Evolutionary conservation across 1,140 invertebrate genomes (phyloP).

Genomic region (Cotesia chilonis): DNA sequence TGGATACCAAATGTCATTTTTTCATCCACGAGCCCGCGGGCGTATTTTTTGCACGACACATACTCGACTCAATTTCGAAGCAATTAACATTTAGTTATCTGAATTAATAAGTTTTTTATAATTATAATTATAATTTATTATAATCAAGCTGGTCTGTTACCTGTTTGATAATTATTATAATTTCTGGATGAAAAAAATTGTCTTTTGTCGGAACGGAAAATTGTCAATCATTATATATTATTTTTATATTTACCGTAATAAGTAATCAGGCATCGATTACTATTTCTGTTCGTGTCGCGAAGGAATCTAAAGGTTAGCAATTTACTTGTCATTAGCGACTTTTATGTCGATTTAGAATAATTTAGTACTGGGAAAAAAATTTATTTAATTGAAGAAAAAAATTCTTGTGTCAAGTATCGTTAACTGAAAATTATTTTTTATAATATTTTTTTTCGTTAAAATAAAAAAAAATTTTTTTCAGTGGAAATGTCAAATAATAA

Average conservation of each 20-base stretch:
- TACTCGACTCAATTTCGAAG: slow-evolving; percentile 39
- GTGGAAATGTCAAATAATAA: not conserved
- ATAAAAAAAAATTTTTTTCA: not conserved
- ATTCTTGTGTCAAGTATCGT: not conserved
- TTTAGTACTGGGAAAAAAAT: too few species aligned
- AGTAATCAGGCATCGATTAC: too few species aligned
- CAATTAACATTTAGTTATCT: slow-evolving; percentile 38
- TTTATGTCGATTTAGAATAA: too few species aligned
- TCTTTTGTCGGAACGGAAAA: too few species aligned
- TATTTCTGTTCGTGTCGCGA: too few species aligned
- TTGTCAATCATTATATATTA: too few species aligned
- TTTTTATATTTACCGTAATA: too few species aligned
- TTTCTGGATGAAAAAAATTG: too few species aligned
- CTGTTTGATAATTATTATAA: too few species aligned
- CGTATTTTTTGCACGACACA: slow-evolving; percentile 11
- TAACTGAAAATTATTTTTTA: not conserved
- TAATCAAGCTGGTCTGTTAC: too few species aligned
- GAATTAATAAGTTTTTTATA: not conserved
- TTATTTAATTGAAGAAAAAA: not conserved
- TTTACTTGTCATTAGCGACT: too few species aligned
- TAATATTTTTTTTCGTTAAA: not conserved
- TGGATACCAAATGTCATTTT: slow-evolving; percentile 43
- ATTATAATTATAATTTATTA: not conserved
- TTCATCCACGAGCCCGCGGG: slow-evolving; percentile 23
- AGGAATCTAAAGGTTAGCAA: too few species aligned